Percentiles rank a stretch among this genome's conserved stretches.
Conservation (phyloP, 2,113 vertebrate genomes). For the western clawed frog (Xenopus tropicalis) region DNA sequence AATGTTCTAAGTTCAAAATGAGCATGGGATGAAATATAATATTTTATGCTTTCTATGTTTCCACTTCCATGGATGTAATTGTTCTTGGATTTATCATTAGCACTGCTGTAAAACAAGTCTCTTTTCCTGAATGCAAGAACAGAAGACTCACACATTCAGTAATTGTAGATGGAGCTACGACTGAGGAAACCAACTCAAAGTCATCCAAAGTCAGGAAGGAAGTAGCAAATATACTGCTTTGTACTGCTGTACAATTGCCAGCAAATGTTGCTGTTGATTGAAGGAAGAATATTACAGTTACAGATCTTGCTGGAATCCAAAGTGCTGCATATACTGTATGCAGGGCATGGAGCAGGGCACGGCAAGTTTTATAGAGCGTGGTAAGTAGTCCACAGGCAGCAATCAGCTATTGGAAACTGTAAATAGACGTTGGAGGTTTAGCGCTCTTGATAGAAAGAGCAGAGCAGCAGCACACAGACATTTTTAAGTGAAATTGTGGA, state of each 20-base stretch:
- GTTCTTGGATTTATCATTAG: slow-evolving; percentile 12
- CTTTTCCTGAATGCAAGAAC: slow-evolving; percentile 11
- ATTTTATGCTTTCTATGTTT: too few relatives aligned
- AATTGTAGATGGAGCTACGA: background rate
- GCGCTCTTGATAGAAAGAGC: slow-evolving; percentile 24
- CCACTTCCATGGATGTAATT: background rate
- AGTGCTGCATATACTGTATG: too few relatives aligned
- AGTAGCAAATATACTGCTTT: slow-evolving; percentile 35
- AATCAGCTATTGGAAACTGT: slow-evolving; percentile 20
- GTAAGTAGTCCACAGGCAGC: slow-evolving; percentile 22
- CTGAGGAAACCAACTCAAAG: slow-evolving; percentile 27
- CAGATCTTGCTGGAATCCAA: slow-evolving; percentile 13
- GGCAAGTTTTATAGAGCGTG: slow-evolving; percentile 16
- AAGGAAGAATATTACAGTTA: slow-evolving; percentile 24
- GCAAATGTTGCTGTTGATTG: background rate
- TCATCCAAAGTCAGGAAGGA: slow-evolving; percentile 38
- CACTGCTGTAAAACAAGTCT: background rate
- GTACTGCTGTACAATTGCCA: slow-evolving; percentile 23
- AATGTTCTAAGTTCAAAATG: too few relatives aligned
- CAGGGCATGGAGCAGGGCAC: too few relatives aligned
- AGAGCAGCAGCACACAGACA: slow-evolving; percentile 23
- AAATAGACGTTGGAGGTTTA: slow-evolving; percentile 24
- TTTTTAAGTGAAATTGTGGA: slow-evolving; percentile 30
- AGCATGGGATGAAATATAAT: too few relatives aligned
- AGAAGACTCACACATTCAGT: background rate